Evolutionary conservation across 2,113 vertebrate species (phyloP).

Genomic region (Shinisaurus crocodilurus): DNA sequence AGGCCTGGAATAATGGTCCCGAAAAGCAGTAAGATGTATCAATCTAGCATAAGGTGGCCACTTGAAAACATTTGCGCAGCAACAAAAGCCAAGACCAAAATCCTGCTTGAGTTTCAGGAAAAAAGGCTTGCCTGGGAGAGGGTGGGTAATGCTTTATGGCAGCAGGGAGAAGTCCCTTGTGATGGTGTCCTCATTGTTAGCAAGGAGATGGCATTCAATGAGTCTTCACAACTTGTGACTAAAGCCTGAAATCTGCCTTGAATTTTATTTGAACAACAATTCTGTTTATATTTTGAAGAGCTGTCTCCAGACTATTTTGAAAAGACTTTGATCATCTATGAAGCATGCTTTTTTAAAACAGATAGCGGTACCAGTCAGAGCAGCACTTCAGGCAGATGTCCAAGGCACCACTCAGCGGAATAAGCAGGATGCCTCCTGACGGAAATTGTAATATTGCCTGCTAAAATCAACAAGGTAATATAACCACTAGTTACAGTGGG

Average conservation of each 20-base stretch:
- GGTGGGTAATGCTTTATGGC: not conserved
- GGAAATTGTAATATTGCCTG: too few species aligned
- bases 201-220: not conserved
- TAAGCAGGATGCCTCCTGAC: too few species aligned
- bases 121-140: not conserved
- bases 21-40: not conserved
- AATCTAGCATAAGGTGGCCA: not conserved
- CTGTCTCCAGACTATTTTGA: not conserved
- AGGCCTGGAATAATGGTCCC: conserved; percentile 18
- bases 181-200: not conserved
- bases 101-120: not conserved
- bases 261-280: conserved; percentile 13
- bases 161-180: not conserved
- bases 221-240: not conserved
- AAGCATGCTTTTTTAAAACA: not conserved
- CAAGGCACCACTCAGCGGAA: too few species aligned
- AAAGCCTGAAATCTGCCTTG: not conserved
- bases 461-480: too few species aligned
- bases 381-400: not conserved
- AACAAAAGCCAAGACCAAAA: conserved; percentile 13
- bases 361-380: not conserved
- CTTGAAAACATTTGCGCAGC: conserved; percentile 35
- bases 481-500: too few species aligned
- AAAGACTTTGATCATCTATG: not conserved
- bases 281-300: not conserved